Evolutionary conservation across 2,113 vertebrate genomes (phyloP).

Genomic region (Odontophorus gujanensis): DNA sequence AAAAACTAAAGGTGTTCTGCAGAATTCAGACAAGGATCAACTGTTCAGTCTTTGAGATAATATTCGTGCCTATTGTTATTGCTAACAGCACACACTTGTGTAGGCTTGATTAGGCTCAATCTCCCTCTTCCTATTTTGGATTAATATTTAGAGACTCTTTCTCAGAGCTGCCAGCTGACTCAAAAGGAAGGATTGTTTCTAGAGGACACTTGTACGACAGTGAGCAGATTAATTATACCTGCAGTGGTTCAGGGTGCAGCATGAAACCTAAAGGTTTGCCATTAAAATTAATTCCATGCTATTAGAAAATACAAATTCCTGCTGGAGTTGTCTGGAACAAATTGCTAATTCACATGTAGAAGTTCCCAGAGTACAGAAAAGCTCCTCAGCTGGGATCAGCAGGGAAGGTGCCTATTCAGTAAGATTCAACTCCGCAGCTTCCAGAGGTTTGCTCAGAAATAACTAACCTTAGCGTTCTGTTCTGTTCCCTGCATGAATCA

Average conservation of each 20-base stretch:
- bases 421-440: background rate
- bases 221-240: constrained; percentile 40
- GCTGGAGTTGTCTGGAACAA: background rate
- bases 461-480: background rate
- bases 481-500: background rate
- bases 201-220: background rate
- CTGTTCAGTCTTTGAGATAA: constrained; percentile 1
- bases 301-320: background rate
- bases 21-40: constrained; percentile 49
- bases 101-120: background rate
- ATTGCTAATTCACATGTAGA: background rate
- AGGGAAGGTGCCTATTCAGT: background rate
- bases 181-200: background rate
- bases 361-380: background rate
- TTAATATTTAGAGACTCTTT: constrained; percentile 7
- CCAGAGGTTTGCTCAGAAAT: background rate
- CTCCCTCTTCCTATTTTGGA: constrained; percentile 9
- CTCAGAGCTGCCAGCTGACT: background rate
- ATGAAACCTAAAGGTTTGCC: constrained; percentile 3
- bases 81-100: background rate
- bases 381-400: background rate
- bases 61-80: background rate
- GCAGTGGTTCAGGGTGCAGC: constrained; percentile 4
- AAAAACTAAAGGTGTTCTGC: constrained; percentile 16
- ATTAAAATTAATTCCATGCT: constrained; percentile 15